A percentile compares a stretch with the other conserved stretches of the same genome.
Evolutionary conservation across 2,113 vertebrate genomes (phyloP).

Genomic region (Casuarius casuarius): DNA sequence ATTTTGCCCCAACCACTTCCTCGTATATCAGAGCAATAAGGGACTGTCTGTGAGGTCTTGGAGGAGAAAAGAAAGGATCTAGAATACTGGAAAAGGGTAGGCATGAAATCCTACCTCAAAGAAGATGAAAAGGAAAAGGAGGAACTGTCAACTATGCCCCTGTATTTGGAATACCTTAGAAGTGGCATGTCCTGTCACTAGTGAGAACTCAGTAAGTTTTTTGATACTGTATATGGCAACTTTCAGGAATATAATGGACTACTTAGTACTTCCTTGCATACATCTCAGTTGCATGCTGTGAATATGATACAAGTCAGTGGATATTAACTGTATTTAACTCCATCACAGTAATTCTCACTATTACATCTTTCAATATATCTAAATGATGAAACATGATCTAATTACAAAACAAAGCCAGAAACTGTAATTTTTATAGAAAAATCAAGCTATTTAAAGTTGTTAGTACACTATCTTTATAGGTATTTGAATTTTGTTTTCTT

Average conservation of each 20-base stretch:
- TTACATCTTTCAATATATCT: not conserved
- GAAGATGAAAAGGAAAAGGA: not conserved
- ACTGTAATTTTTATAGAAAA: not conserved
- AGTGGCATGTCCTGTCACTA: not conserved
- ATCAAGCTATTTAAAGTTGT: not conserved
- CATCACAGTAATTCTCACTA: not conserved
- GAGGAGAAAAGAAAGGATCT: not conserved
- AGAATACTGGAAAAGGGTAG: not conserved
- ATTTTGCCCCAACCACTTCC: not conserved
- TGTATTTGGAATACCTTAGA: not conserved
- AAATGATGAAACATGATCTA: not conserved
- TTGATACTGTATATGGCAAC: not conserved
- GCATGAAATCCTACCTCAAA: not conserved
- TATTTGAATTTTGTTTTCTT: not conserved
- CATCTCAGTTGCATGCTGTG: not conserved
- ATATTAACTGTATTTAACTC: not conserved
- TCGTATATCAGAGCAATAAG: not conserved
- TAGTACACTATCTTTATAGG: not conserved
- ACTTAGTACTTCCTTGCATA: not conserved
- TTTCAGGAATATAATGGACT: not conserved
- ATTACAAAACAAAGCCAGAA: not conserved
- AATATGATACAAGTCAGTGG: not conserved
- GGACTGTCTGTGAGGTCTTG: not conserved
- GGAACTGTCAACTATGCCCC: not conserved
- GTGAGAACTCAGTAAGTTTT: not conserved